These are phyloP conservation scores for Cyrtorhinus lividipennis DNA, from an alignment of 1,140 invertebrate genomes.

Conservation along the genomic window DNA sequence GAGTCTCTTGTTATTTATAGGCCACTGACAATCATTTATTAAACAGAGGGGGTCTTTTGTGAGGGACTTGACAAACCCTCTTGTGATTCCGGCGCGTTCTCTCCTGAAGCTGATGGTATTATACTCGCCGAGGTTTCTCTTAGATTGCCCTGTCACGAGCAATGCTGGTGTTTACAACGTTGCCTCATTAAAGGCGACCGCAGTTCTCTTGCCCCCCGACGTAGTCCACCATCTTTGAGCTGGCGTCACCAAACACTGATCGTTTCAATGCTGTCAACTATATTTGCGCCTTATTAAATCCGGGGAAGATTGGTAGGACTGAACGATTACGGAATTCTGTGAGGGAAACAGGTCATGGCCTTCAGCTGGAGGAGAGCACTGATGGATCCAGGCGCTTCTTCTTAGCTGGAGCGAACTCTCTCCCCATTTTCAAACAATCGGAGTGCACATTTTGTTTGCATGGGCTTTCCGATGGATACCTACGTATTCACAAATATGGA, in stretches of 20 bases:
- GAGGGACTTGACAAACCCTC: neutral
- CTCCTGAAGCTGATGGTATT: neutral
- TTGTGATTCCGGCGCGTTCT: neutral
- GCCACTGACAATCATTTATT: constrained; percentile 9
- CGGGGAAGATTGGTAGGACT: too few species aligned
- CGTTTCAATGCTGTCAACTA: neutral
- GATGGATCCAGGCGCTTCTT: too few species aligned
- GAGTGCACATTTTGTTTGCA: too few species aligned
- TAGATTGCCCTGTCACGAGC: constrained; percentile 7
- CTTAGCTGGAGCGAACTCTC: too few species aligned
- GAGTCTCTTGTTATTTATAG: constrained; percentile 2
- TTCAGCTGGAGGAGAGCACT: too few species aligned
- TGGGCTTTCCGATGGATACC: too few species aligned
- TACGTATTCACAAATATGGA: too few species aligned
- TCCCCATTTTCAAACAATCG: too few species aligned
- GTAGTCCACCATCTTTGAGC: neutral
- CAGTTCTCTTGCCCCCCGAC: neutral
- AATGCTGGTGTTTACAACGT: constrained; percentile 9
- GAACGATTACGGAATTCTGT: too few species aligned
- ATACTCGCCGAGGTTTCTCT: neutral
- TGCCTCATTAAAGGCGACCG: constrained; percentile 2
- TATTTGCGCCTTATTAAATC: constrained; percentile 3
- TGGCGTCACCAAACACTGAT: neutral
- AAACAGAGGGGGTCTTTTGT: neutral
- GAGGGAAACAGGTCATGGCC: too few species aligned